Evolutionary conservation across 2,888 invertebrate species (phyloP).

Genomic region (Eupithecia tripunctaria): DNA sequence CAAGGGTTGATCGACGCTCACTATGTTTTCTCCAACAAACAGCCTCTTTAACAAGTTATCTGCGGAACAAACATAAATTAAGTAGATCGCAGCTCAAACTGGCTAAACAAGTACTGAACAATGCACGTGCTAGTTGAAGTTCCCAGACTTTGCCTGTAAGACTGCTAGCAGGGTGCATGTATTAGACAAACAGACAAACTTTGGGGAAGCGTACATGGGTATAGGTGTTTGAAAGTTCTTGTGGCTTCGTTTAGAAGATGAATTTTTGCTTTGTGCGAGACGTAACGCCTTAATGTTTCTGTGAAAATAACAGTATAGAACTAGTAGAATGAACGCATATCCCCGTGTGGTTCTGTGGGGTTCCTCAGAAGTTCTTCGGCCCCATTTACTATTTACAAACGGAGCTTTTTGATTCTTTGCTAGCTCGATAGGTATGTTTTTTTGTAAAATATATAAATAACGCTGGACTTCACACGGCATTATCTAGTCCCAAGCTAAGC

Average conservation of each 20-base stretch:
- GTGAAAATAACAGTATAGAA: not conserved
- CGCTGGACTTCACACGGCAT: no score
- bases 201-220: not conserved
- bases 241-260: not conserved
- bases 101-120: constrained; percentile 39
- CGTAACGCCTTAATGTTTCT: not conserved
- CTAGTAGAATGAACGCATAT: not conserved
- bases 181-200: constrained; percentile 24
- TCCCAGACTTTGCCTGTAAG: constrained; percentile 33
- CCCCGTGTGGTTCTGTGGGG: not conserved
- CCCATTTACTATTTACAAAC: not conserved
- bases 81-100: constrained; percentile 34
- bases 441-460: no score
- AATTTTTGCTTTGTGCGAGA: not conserved
- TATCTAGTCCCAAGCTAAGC: no score
- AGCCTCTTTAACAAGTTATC: not conserved
- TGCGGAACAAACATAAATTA: constrained; percentile 33
- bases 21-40: constrained; percentile 5
- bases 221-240: constrained; percentile 9
- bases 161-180: constrained; percentile 22
- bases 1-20: not conserved
- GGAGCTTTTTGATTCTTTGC: not conserved
- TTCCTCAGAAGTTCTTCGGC: not conserved
- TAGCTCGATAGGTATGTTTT: no score
- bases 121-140: constrained; percentile 41